Percentiles rank a stretch among this genome's conserved stretches.
Conservation (phyloP, 2,888 invertebrate genomes). For the Folsomia manolachei region DNA sequence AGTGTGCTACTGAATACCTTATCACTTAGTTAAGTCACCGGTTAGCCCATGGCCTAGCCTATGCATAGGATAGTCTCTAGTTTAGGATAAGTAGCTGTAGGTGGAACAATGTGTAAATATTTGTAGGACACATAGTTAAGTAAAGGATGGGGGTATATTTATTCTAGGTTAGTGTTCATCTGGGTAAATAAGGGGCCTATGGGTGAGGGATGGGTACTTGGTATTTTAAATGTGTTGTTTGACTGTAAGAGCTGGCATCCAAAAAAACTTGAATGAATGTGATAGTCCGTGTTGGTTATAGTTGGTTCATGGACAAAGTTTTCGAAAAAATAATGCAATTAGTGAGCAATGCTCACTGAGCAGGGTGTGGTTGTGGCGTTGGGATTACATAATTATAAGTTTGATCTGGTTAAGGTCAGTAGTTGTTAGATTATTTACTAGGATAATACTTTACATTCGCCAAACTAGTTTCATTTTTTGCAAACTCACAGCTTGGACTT, state of each 20-base stretch:
- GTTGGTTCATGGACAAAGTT: neutral
- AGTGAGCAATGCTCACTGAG: too few species aligned
- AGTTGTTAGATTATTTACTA: neutral
- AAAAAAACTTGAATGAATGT: neutral
- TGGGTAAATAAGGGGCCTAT: neutral
- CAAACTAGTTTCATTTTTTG: neutral
- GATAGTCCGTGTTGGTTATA: neutral
- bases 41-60: too few species aligned
- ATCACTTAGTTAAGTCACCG: neutral
- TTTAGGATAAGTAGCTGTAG: neutral
- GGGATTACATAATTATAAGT: too few species aligned
- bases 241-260: neutral
- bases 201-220: neutral
- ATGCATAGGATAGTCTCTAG: neutral
- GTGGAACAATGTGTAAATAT: neutral
- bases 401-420: neutral
- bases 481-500: neutral
- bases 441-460: neutral
- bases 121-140: neutral
- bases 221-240: neutral
- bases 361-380: too few species aligned
- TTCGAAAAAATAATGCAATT: neutral
- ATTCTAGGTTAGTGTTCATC: neutral
- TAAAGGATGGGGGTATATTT: slow-evolving; percentile 2
- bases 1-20: slow-evolving; percentile 36